A percentile compares a stretch with the other conserved stretches of the same genome.
Evolutionary conservation across 1,140 invertebrate species (phyloP).

Genomic region (Lordiphosa mommai): DNA sequence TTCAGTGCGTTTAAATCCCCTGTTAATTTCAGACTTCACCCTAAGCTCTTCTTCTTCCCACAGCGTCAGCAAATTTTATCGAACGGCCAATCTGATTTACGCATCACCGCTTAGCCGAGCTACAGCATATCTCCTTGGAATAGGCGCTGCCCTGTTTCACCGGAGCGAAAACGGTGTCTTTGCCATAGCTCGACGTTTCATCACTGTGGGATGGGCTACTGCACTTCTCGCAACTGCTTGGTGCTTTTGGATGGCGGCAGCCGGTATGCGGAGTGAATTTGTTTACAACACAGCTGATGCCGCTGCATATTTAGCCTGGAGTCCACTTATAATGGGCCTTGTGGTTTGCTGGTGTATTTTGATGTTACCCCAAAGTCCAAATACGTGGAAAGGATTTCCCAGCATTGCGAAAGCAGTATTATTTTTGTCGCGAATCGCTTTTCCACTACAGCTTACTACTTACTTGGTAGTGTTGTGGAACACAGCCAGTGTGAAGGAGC

Average conservation of each 20-base stretch:
- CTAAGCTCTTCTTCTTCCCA: slow-evolving; percentile 36
- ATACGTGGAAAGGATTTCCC: slow-evolving; percentile 17
- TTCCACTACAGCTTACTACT: slow-evolving; percentile 50
- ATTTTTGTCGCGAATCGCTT: slow-evolving; percentile 48
- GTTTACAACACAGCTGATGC: slow-evolving; percentile 83
- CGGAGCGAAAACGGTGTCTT: slow-evolving; percentile 81
- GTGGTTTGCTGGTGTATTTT: slow-evolving; percentile 82
- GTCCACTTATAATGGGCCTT: slow-evolving; percentile 83
- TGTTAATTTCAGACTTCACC: not conserved
- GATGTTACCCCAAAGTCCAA: slow-evolving; percentile 37
- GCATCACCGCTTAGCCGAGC: slow-evolving; percentile 83
- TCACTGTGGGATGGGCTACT: slow-evolving; percentile 78
- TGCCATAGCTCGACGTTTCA: slow-evolving; percentile 79
- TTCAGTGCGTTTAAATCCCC: slow-evolving; percentile 80
- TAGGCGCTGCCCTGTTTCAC: slow-evolving; percentile 82
- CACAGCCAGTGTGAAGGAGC: slow-evolving; percentile 48
- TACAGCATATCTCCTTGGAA: slow-evolving; percentile 84
- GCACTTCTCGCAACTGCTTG: slow-evolving; percentile 80
- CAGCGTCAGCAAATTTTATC: slow-evolving; percentile 85
- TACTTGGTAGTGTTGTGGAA: slow-evolving; percentile 53
- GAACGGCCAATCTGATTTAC: slow-evolving; percentile 84
- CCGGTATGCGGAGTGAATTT: slow-evolving; percentile 82
- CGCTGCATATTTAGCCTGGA: slow-evolving; percentile 84
- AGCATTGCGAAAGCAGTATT: slow-evolving; percentile 29
- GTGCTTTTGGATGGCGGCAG: slow-evolving; percentile 83